Base-by-base conservation (phyloP, 2,797 vertebrate genomes). In the Platalea minor region DNA sequence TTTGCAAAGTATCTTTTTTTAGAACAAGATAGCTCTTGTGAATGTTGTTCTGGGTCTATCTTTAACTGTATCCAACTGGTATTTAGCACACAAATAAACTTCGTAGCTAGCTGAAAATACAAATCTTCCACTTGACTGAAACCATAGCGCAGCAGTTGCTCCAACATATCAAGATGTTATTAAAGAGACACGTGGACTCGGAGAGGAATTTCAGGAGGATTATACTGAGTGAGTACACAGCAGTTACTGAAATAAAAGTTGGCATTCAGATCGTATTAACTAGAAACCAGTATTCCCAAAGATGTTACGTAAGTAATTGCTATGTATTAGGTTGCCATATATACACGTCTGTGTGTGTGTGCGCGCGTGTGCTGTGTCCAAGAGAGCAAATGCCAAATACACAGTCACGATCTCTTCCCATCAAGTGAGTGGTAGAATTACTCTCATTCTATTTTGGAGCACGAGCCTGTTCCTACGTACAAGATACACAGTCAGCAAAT, bases 81-180 rank as follows among this genome's bases (percentile, higher is more conserved):
- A 59, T 80, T 78, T 59, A 91, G 77, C 72, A 37, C 57, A 39
- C 50, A 57, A 26, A 91, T 79, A 59, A 74, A n/a, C 28, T 75
- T 86, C 0, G 0, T 65, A 89, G 90, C 85, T 79, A 60, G 85
- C 87, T 75, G 83, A 80, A 94, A 91, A 65, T 48, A 45, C 63
- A 88, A 61, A 91, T 82, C 73, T 94, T 96, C 90, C 95, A 94
- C 95, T 98, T 97, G 85, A 97, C 96, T 88, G 41, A 76, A 91
- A 91, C 56, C 39, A 72, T 75, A 96, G 94, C 39, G 69, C 97
- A 75, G 75, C 96, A 61, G 94, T 93, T 97, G 96, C 95, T 96
- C 98, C 96, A 67, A 94, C 94, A 20, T 98, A 98, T 85, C 90
- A 75, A 89, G 97, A 98, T 63, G 65, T 98, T 95, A 97, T 97